These are phyloP conservation scores for Enteromius trimaculatus DNA, from an alignment of 2,797 vertebrate genomes.

Conservation along the genomic window DNA sequence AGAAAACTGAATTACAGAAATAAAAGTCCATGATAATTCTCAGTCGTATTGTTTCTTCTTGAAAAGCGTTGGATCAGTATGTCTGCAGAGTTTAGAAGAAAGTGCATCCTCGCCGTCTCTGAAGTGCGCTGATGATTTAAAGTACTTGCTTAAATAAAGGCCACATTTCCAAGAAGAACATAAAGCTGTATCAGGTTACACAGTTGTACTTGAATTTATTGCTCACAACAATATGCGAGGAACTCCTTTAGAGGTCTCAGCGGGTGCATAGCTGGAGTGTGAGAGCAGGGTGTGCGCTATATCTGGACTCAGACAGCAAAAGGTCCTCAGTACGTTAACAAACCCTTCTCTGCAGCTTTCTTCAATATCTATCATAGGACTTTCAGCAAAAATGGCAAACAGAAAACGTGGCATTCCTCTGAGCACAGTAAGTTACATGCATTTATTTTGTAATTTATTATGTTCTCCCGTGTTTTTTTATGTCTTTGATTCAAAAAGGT, in stretches of 20 bases:
- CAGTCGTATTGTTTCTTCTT: background rate
- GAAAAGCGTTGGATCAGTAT: background rate
- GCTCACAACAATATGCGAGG: constrained; percentile 6
- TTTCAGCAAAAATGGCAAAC: constrained; percentile 27
- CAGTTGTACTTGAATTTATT: background rate
- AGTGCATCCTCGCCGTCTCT: background rate
- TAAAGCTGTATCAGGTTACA: background rate
- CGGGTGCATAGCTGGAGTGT: background rate
- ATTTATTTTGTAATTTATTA: background rate
- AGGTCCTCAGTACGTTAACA: background rate
- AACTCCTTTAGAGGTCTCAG: background rate
- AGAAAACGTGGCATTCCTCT: constrained; percentile 64
- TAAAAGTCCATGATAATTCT: constrained; percentile 1
- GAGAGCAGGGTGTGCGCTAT: background rate
- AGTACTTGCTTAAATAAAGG: background rate
- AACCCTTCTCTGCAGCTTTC: background rate
- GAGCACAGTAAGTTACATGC: constrained; percentile 67
- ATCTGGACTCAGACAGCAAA: constrained; percentile 9
- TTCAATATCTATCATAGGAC: background rate
- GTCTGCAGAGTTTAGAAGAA: background rate
- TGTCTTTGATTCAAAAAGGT: background rate
- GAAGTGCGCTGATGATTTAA: background rate
- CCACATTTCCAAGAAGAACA: background rate
- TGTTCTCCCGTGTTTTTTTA: background rate
- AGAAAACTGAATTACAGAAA: background rate